Percentiles rank a stretch among this genome's conserved stretches.
Conservation (phyloP, 2,888 invertebrate species). For the Pollenia labialis region DNA sequence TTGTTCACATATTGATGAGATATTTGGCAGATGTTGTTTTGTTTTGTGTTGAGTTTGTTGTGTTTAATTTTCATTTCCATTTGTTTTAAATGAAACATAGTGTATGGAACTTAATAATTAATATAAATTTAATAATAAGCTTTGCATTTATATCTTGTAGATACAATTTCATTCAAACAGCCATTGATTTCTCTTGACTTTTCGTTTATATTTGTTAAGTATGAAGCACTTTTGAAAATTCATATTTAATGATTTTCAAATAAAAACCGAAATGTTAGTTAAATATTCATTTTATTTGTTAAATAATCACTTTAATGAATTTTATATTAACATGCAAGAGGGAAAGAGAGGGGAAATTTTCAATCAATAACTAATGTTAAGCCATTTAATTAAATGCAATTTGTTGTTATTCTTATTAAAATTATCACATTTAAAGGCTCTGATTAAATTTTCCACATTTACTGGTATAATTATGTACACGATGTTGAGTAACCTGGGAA, state of each 20-base stretch:
- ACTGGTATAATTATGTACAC: neutral
- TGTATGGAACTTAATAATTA: constrained; percentile 43
- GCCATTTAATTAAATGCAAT: neutral
- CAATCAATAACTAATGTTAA: neutral
- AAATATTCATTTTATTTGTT: neutral
- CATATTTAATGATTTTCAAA: neutral
- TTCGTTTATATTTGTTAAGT: neutral
- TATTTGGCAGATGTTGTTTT: constrained; percentile 41
- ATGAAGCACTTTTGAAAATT: neutral
- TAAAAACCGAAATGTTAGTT: neutral
- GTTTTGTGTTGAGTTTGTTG: constrained; percentile 27
- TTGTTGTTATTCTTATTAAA: neutral
- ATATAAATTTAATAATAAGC: constrained; percentile 23
- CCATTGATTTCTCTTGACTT: neutral
- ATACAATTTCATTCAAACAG: neutral
- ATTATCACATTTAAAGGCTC: neutral
- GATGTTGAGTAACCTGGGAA: too few species aligned
- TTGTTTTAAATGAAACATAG: neutral
- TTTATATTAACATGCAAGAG: too few species aligned
- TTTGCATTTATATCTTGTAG: neutral
- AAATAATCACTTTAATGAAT: too few species aligned
- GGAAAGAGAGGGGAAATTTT: too few species aligned
- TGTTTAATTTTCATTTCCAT: constrained; percentile 13
- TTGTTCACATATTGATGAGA: constrained; percentile 35
- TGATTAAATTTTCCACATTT: neutral